A percentile compares a stretch with the other conserved stretches of the same genome.
These are phyloP conservation scores for Calephelis virginiensis DNA, from an alignment of 1,140 invertebrate species.

Conservation along the genomic window DNA sequence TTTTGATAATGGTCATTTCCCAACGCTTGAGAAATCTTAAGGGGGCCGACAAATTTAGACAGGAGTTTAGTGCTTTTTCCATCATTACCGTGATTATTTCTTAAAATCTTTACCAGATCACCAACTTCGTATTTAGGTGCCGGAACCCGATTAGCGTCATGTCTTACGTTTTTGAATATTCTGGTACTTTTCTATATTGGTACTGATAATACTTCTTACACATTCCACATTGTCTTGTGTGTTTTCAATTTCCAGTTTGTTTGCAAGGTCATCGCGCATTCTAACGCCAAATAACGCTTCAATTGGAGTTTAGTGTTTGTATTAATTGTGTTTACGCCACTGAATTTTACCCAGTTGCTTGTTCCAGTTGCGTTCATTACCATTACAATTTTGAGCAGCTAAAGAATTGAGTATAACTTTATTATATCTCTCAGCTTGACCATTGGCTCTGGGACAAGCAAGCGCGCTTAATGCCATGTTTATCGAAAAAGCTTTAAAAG, in stretches of 20 bases:
- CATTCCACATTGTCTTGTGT: conserved; percentile 5
- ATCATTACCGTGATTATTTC: conserved; percentile 33
- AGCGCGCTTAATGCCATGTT: conserved; percentile 36
- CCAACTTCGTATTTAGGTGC: conserved; percentile 27
- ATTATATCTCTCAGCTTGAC: conserved; percentile 35
- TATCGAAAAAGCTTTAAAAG: conserved; percentile 32
- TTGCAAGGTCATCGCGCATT: conserved; percentile 26
- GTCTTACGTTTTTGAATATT: conserved; percentile 26
- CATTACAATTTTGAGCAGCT: conserved; percentile 25
- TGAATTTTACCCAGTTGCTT: conserved; percentile 31
- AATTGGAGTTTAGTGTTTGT: conserved; percentile 25
- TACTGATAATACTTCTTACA: conserved; percentile 15
- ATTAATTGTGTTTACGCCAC: conserved; percentile 33
- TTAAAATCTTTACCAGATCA: conserved; percentile 33
- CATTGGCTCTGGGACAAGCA: conserved; percentile 34
- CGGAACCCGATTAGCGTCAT: conserved; percentile 26
- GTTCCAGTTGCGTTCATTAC: conserved; percentile 35
- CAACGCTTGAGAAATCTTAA: conserved; percentile 30
- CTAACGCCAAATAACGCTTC: conserved; percentile 32
- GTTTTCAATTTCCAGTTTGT: conserved; percentile 27
- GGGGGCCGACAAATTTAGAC: conserved; percentile 38
- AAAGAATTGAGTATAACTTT: conserved; percentile 32
- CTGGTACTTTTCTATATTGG: conserved; percentile 29
- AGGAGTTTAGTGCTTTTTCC: conserved; percentile 35
- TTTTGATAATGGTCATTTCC: conserved; percentile 37